These are phyloP conservation scores for Eulithis testata DNA, from an alignment of 2,888 invertebrate species.

Conservation along the genomic window DNA sequence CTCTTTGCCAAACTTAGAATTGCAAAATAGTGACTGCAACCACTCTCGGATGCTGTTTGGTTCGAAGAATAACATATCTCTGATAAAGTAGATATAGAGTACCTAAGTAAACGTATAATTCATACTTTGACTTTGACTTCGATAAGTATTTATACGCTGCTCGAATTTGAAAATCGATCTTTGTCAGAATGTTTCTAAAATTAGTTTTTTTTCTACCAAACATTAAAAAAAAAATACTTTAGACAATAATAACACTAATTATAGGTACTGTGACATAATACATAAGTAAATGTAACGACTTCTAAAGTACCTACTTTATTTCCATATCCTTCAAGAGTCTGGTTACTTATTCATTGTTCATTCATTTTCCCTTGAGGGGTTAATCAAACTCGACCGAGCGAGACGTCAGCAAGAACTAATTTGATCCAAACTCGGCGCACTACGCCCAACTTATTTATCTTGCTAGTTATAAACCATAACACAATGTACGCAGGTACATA, in stretches of 20 bases:
- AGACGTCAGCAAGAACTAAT: slow-evolving; percentile 74
- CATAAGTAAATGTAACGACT: slow-evolving; percentile 4
- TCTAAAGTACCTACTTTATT: slow-evolving; percentile 27
- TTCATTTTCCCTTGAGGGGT: slow-evolving; percentile 63
- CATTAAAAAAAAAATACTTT: too few relatives aligned
- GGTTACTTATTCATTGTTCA: slow-evolving; percentile 48
- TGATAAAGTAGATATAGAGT: slow-evolving; percentile 44
- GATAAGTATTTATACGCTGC: too few relatives aligned
- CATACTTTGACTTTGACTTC: too few relatives aligned
- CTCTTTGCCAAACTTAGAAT: slow-evolving; percentile 77
- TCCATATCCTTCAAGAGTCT: slow-evolving; percentile 29
- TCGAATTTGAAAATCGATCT: too few relatives aligned
- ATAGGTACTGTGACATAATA: too few relatives aligned
- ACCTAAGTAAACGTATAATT: too few relatives aligned
- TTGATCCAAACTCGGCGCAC: slow-evolving; percentile 69
- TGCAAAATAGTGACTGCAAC: slow-evolving; percentile 76
- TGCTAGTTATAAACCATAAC: slow-evolving; percentile 70
- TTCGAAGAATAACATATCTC: slow-evolving; percentile 65
- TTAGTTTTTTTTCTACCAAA: too few relatives aligned
- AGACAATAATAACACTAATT: too few relatives aligned
- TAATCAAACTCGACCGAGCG: slow-evolving; percentile 70
- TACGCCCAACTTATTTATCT: slow-evolving; percentile 69
- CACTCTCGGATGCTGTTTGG: slow-evolving; percentile 69
- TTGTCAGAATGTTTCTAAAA: too few relatives aligned
- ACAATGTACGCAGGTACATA: slow-evolving; percentile 66